These are phyloP conservation scores for Azemiops feae DNA, from an alignment of 2,113 vertebrate species.

Conservation along the genomic window DNA sequence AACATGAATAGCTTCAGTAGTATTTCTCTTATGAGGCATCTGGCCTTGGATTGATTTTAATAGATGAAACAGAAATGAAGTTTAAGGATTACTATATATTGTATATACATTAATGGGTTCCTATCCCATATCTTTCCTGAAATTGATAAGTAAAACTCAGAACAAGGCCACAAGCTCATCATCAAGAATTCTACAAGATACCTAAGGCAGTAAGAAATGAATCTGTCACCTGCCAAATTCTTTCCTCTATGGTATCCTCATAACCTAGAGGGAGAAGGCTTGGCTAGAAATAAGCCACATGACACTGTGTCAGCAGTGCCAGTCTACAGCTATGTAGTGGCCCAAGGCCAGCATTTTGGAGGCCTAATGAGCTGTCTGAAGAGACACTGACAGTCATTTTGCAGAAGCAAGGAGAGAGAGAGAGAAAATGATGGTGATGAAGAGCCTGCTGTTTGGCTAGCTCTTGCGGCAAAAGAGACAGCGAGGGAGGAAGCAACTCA, in stretches of 20 bases:
- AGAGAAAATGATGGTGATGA: conserved; percentile 12
- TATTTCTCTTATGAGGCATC: not conserved
- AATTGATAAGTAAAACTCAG: not conserved
- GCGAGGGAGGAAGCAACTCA: not conserved
- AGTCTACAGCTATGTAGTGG: not conserved
- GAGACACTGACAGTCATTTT: conserved; percentile 22
- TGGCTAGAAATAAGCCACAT: not conserved
- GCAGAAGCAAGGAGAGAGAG: conserved; percentile 4
- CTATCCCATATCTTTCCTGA: not conserved
- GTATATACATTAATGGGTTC: not conserved
- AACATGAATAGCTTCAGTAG: not conserved
- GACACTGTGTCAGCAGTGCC: not conserved
- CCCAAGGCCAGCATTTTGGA: conserved; percentile 23
- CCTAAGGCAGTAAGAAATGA: not conserved
- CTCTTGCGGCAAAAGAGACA: not conserved
- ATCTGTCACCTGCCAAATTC: not conserved
- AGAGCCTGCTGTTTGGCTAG: conserved; percentile 11
- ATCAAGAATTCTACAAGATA: not conserved
- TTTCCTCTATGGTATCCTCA: not conserved
- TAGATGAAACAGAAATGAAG: not conserved
- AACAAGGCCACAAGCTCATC: not conserved
- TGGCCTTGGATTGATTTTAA: not conserved
- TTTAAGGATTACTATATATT: not conserved
- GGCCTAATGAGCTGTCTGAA: conserved; percentile 31
- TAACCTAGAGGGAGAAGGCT: conserved; percentile 3